Conservation (phyloP, 2,797 vertebrate genomes). For the Distichodus sexfasciatus region DNA sequence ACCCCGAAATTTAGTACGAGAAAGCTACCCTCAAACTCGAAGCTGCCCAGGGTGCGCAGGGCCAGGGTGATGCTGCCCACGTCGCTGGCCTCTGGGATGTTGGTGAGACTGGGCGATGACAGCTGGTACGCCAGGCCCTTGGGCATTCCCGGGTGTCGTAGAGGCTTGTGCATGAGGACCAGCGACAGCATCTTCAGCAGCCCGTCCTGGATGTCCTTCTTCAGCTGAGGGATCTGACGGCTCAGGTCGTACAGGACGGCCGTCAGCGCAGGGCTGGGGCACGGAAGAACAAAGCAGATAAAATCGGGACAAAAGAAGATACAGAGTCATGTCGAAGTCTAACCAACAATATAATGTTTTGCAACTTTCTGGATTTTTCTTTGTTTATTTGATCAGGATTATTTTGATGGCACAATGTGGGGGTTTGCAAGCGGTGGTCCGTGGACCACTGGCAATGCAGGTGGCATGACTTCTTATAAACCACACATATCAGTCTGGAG, state of each 20-base stretch:
- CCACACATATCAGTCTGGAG: too few species aligned
- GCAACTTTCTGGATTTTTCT: too few species aligned
- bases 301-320: background rate
- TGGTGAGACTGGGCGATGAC: slow-evolving; percentile 92
- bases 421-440: too few species aligned
- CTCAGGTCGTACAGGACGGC: slow-evolving; percentile 96
- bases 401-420: too few species aligned
- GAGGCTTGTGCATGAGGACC: slow-evolving; percentile 96
- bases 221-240: slow-evolving; percentile 94
- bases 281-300: background rate
- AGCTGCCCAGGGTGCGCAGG: slow-evolving; percentile 93
- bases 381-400: too few species aligned
- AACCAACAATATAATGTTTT: too few species aligned
- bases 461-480: too few species aligned
- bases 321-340: too few species aligned
- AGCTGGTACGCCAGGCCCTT: slow-evolving; percentile 94
- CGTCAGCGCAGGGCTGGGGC: slow-evolving; percentile 87
- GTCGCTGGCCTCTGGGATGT: slow-evolving; percentile 93
- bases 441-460: too few species aligned
- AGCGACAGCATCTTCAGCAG: slow-evolving; percentile 97
- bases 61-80: slow-evolving; percentile 97
- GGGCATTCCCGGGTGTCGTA: slow-evolving; percentile 97
- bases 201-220: slow-evolving; percentile 98
- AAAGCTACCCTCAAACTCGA: slow-evolving; percentile 93
- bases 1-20: background rate